A percentile compares a stretch with the other conserved stretches of the same genome.
Conservation (phyloP, 2,797 vertebrate species). For the Acanthurus leucopareius region DNA sequence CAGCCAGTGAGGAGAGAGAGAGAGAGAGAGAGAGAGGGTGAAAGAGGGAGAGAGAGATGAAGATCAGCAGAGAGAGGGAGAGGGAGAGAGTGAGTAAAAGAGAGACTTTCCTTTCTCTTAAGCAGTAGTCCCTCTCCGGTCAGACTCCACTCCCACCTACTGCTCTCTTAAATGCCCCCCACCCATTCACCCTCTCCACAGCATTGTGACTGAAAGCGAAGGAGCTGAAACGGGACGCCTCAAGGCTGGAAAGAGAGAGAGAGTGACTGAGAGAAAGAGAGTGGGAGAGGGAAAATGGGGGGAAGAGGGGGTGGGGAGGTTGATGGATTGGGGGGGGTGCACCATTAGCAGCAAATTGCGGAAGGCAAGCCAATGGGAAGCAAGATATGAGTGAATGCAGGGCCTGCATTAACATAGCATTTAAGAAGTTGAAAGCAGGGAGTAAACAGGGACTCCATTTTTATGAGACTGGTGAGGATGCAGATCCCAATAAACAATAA, state of each 20-base stretch:
- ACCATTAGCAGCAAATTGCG: constrained; percentile 75
- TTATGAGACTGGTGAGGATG: constrained; percentile 56
- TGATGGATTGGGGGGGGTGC: constrained; percentile 24
- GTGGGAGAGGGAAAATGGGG: constrained; percentile 45
- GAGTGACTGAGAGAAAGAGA: constrained; percentile 58
- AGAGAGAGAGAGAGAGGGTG: constrained; percentile 30
- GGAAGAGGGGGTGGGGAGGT: constrained; percentile 21
- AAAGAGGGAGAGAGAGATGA: constrained; percentile 15
- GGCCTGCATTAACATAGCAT: constrained; percentile 67
- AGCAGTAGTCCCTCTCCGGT: constrained; percentile 88
- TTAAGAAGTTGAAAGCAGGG: constrained; percentile 57
- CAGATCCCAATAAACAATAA: constrained; percentile 36
- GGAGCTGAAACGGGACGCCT: constrained; percentile 89
- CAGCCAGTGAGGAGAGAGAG: constrained; percentile 71
- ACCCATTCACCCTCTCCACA: constrained; percentile 77
- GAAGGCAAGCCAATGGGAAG: constrained; percentile 79
- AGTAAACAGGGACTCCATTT: constrained; percentile 23
- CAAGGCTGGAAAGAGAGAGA: constrained; percentile 76
- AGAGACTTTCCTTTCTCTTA: constrained; percentile 86
- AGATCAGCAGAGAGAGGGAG: constrained; percentile 59
- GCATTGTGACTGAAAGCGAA: constrained; percentile 86
- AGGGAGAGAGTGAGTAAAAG: constrained; percentile 66
- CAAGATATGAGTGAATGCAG: constrained; percentile 74
- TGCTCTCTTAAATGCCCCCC: constrained; percentile 84
- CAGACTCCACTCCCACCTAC: constrained; percentile 88